phyloP scores from a whole-genome alignment of 2,113 vertebrate genomes.

The Taurulus bubalis region DNA sequence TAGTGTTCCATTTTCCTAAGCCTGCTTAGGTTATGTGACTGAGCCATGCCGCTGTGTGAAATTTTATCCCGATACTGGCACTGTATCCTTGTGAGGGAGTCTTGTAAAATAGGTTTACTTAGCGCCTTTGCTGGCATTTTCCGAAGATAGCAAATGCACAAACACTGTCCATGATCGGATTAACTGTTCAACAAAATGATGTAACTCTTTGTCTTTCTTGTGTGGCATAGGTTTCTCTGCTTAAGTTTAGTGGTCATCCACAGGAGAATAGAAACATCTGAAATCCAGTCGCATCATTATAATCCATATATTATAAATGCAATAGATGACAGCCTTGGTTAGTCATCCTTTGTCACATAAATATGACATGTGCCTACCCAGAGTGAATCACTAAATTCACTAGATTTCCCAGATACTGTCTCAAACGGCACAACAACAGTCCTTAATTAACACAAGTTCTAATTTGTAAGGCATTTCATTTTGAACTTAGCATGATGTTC shows the following conservation, averaged over 20 bases:
- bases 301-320: conserved; percentile 67
- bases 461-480: conserved; percentile 69
- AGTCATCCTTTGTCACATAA: conserved; percentile 67
- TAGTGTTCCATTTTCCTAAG: conserved; percentile 82
- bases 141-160: conserved; percentile 86
- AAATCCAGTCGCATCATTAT: conserved; percentile 67
- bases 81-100: conserved; percentile 84
- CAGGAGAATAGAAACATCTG: conserved; percentile 63
- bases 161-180: conserved; percentile 86
- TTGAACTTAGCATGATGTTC: conserved; percentile 71
- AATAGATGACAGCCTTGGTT: conserved; percentile 69
- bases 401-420: conserved; percentile 46
- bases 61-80: conserved; percentile 85
- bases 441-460: conserved; percentile 66
- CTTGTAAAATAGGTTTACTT: conserved; percentile 88
- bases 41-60: conserved; percentile 85
- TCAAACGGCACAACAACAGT: conserved; percentile 47
- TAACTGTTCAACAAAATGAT: conserved; percentile 85
- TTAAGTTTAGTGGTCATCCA: conserved; percentile 81
- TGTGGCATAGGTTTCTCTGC: conserved; percentile 82
- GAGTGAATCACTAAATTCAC: conserved; percentile 52
- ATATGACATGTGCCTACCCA: conserved; percentile 57
- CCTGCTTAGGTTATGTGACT: conserved; percentile 85
- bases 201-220: conserved; percentile 87
- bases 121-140: conserved; percentile 85